A percentile compares a stretch with the other conserved stretches of the same genome.
Conservation (phyloP, 1,140 invertebrate species). For the Drosophila jambulina region DNA sequence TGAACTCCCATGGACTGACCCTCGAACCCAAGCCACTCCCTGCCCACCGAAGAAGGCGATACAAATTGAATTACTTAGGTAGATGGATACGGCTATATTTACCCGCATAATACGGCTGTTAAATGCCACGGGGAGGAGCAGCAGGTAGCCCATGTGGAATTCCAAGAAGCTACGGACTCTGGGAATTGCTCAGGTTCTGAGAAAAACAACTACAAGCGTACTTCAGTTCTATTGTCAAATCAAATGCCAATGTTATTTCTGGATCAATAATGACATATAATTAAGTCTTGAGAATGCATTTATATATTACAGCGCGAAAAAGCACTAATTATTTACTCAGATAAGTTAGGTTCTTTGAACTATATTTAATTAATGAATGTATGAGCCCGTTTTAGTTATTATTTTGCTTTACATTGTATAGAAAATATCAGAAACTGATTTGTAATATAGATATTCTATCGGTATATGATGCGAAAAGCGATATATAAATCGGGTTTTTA, state of each 20-base stretch:
- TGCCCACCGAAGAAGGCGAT: neutral
- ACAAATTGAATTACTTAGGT: constrained; percentile 48
- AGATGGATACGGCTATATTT: constrained; percentile 26
- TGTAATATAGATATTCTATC: neutral
- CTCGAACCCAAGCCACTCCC: neutral
- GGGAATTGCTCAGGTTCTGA: neutral
- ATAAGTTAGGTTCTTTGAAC: neutral
- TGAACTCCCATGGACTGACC: constrained; percentile 23
- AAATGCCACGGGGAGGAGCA: neutral
- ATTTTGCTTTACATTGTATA: neutral
- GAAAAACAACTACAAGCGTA: neutral
- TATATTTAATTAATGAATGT: neutral
- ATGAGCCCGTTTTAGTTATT: neutral
- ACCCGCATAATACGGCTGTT: constrained; percentile 12
- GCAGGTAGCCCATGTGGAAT: neutral
- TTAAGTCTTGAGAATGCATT: neutral
- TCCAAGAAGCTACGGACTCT: neutral
- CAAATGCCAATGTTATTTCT: neutral
- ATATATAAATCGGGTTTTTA: neutral
- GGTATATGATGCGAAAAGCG: neutral
- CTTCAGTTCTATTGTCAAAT: neutral
- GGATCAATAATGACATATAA: neutral
- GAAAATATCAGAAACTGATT: neutral
- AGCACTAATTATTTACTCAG: too few relatives aligned
- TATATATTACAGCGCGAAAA: neutral